Evolutionary conservation across 2,113 vertebrate genomes (phyloP).

Genomic region (Takifugu bimaculatus): DNA sequence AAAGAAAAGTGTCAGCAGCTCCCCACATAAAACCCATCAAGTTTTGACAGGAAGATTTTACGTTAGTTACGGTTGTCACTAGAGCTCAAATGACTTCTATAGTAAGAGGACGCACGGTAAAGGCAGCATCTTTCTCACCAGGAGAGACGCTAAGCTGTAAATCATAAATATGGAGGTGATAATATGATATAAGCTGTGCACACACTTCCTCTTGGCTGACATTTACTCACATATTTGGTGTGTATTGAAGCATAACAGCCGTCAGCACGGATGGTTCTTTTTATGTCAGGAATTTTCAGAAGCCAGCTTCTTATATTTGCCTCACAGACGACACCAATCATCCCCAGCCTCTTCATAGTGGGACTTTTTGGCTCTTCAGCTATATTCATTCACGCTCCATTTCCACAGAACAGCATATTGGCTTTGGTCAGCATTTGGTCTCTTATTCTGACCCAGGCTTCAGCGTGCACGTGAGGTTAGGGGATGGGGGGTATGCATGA

Average conservation of each 20-base stretch:
- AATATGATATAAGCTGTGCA: not conserved
- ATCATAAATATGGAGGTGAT: not conserved
- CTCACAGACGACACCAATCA: not conserved
- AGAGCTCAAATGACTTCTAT: too few species aligned
- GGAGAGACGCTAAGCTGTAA: not conserved
- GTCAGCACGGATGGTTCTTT: not conserved
- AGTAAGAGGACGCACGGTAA: too few species aligned
- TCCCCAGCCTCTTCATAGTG: not conserved
- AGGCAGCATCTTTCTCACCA: not conserved
- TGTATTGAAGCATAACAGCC: constrained; percentile 1
- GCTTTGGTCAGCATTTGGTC: constrained; percentile 31
- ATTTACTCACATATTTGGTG: not conserved
- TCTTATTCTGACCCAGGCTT: constrained; percentile 5
- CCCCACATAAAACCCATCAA: not conserved
- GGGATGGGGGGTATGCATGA: constrained; percentile 3
- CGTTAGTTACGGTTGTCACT: constrained; percentile 1
- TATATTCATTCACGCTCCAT: constrained; percentile 12
- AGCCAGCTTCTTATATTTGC: not conserved
- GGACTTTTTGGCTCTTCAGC: not conserved
- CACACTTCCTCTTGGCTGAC: not conserved
- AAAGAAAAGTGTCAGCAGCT: not conserved
- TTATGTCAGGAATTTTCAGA: not conserved
- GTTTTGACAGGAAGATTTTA: too few species aligned
- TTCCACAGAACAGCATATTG: constrained; percentile 21
- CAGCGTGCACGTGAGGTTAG: constrained; percentile 4